These are phyloP conservation scores for Volucella zonaria DNA, from an alignment of 2,888 invertebrate genomes.

Conservation along the genomic window DNA sequence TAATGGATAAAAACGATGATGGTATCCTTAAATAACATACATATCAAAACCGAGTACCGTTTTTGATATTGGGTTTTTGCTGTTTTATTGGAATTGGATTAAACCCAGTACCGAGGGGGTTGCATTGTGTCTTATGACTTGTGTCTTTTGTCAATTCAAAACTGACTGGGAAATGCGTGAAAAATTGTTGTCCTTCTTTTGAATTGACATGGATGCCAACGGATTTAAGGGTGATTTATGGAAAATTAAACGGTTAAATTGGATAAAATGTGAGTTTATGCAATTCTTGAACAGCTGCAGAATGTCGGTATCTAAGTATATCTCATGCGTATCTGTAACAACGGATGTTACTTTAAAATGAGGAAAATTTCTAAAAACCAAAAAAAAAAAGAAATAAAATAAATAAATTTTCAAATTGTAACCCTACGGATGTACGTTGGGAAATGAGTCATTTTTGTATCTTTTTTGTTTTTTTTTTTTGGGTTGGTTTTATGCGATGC, in stretches of 20 bases:
- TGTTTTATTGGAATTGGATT: conserved; percentile 53
- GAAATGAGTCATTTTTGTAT: conserved; percentile 30
- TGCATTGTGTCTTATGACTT: conserved; percentile 1
- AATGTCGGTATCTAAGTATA: background rate
- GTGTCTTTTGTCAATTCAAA: conserved; percentile 41
- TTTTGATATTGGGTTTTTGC: conserved; percentile 2
- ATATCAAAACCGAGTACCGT: conserved; percentile 15
- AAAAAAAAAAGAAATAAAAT: background rate
- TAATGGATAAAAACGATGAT: background rate
- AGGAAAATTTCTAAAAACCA: background rate
- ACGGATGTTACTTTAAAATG: conserved; percentile 7
- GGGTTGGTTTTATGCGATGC: conserved; percentile 1
- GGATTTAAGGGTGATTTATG: conserved; percentile 66
- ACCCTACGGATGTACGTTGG: background rate
- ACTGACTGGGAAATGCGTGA: conserved; percentile 57
- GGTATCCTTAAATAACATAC: conserved; percentile 41
- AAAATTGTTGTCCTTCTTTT: conserved; percentile 48
- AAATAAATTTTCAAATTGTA: background rate
- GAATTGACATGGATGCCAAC: conserved; percentile 32
- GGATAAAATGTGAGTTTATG: conserved; percentile 57
- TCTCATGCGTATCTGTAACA: background rate
- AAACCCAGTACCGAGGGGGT: conserved; percentile 29
- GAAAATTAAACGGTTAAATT: conserved; percentile 70
- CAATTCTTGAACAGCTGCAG: conserved; percentile 48
- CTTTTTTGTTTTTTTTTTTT: conserved; percentile 1